Evolutionary conservation across 1,140 invertebrate genomes (phyloP).

Genomic region (Drosophila kohkoa): DNA sequence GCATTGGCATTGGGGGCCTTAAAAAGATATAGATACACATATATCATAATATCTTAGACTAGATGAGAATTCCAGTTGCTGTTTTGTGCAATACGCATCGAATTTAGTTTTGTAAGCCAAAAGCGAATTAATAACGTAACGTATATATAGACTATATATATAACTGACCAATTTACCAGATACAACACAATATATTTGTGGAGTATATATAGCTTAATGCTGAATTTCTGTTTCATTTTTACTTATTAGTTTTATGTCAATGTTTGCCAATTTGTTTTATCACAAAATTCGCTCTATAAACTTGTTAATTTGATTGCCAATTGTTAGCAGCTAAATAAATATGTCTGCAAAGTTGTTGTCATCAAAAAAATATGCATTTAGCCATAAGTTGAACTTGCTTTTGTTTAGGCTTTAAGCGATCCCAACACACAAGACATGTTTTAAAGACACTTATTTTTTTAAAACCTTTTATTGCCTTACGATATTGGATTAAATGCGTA

Average conservation of each 20-base stretch:
- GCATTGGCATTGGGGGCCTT: neutral
- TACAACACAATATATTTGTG: conserved; percentile 1
- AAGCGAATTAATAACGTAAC: conserved; percentile 1
- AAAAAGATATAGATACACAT: conserved; percentile 5
- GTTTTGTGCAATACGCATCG: conserved; percentile 49
- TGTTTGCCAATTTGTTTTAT: conserved; percentile 13
- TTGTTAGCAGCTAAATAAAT: conserved; percentile 29
- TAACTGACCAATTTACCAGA: conserved; percentile 55
- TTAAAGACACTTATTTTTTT: neutral
- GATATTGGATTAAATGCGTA: conserved; percentile 16
- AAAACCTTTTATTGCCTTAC: conserved; percentile 5
- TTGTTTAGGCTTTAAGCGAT: conserved; percentile 14
- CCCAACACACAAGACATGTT: neutral
- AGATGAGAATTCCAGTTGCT: conserved; percentile 37
- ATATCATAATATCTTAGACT: conserved; percentile 1
- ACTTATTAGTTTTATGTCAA: neutral
- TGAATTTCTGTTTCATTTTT: conserved; percentile 3
- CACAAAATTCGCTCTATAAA: neutral
- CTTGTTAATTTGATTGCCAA: conserved; percentile 35
- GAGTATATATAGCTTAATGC: conserved; percentile 16
- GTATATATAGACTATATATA: neutral
- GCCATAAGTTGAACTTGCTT: conserved; percentile 25
- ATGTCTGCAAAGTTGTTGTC: conserved; percentile 35
- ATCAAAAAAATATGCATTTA: conserved; percentile 26
- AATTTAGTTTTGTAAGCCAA: conserved; percentile 49